Conservation (phyloP, 1,140 invertebrate species). For the Pygmarrhopalites habei region DNA sequence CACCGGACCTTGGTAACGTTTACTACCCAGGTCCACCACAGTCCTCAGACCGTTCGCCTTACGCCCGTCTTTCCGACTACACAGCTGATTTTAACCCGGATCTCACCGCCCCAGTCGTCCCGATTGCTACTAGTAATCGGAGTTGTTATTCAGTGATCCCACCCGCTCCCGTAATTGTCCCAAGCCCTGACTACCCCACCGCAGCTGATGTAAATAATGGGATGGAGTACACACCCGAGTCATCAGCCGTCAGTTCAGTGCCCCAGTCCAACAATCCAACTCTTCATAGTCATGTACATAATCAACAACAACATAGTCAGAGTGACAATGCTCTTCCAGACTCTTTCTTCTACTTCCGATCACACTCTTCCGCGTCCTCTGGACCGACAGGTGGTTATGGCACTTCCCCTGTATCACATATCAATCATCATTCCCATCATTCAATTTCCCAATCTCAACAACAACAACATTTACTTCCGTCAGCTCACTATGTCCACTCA, state of each 20-base stretch:
- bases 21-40: background rate
- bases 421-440: no score
- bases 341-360: slow-evolving; percentile 20
- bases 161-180: slow-evolving; percentile 18
- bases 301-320: background rate
- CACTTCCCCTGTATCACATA: no score
- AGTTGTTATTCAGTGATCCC: slow-evolving; percentile 18
- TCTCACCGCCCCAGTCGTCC: background rate
- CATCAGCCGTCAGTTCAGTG: background rate
- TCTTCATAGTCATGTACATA: background rate
- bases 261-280: background rate
- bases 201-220: slow-evolving; percentile 10
- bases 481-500: no score
- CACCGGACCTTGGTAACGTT: background rate
- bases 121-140: background rate
- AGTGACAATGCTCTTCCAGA: slow-evolving; percentile 28
- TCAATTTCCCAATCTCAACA: no score
- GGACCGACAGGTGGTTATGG: no score
- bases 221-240: slow-evolving; percentile 26
- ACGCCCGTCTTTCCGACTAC: slow-evolving; percentile 31
- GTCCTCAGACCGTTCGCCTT: slow-evolving; percentile 27
- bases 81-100: slow-evolving; percentile 11
- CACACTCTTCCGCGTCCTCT: background rate
- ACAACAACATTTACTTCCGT: no score
- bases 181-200: slow-evolving; percentile 30